These are phyloP conservation scores for Nomada flava DNA, from an alignment of 2,888 invertebrate species.

Conservation along the genomic window DNA sequence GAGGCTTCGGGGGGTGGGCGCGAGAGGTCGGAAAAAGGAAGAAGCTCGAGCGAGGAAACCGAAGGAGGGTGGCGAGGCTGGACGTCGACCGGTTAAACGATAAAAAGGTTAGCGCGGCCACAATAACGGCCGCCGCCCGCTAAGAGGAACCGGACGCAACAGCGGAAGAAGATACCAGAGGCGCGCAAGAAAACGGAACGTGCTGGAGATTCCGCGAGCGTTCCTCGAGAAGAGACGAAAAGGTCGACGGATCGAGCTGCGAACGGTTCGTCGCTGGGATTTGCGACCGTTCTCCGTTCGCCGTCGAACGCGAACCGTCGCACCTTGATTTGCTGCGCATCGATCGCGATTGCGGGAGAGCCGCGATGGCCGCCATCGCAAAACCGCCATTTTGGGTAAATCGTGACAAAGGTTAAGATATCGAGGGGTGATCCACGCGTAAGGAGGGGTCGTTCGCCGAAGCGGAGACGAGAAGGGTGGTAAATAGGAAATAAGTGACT, in stretches of 20 bases:
- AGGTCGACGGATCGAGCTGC: constrained; percentile 28
- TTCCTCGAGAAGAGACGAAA: constrained; percentile 30
- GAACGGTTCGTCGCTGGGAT: background rate
- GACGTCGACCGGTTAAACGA: constrained; percentile 70
- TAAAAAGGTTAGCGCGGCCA: constrained; percentile 78
- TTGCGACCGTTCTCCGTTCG: background rate
- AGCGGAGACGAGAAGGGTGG: constrained; percentile 71
- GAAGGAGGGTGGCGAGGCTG: constrained; percentile 37
- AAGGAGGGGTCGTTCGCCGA: constrained; percentile 61
- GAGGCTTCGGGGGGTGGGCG: constrained; percentile 50
- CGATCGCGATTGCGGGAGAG: background rate
- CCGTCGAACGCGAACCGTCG: too few relatives aligned
- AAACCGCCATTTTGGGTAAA: constrained; percentile 80
- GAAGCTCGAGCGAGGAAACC: constrained; percentile 45
- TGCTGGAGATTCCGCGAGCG: constrained; percentile 47
- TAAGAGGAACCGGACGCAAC: constrained; percentile 26
- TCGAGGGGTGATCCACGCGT: constrained; percentile 68
- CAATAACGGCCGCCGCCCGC: constrained; percentile 71
- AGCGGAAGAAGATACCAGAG: constrained; percentile 36
- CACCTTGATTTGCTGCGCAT: too few relatives aligned
- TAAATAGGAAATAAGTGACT: constrained; percentile 84
- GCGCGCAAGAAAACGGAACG: constrained; percentile 58
- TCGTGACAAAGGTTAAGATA: constrained; percentile 73
- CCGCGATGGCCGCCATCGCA: constrained; percentile 71
- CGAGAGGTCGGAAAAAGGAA: constrained; percentile 40